Base-by-base conservation (phyloP, 1,140 invertebrate genomes). In the Zelostemma sp. region DNA sequence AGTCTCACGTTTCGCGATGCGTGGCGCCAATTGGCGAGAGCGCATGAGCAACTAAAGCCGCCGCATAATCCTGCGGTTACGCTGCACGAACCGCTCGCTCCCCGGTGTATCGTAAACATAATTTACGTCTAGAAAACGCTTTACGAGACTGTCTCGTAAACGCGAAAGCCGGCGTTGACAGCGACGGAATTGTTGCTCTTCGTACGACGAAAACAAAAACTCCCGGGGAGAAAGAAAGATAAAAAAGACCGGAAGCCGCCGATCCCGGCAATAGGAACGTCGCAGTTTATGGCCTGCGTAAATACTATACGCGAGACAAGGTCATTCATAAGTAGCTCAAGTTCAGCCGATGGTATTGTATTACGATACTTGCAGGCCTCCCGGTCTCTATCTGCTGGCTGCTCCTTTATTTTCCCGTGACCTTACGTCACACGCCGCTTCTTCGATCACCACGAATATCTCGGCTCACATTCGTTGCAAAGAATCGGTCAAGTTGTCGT, bases 311-410 rank as follows among this genome's bases (percentile, higher is more conserved):
- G 63, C 53, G 68, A 76, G 74, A 74, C 81, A 83, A 83, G 79
- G 79, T 78, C 80, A 75, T 72, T 72, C 73, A 72, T 79, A 80
- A 83, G 75, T 81, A 78, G 81, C 76, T 80, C 80, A 81, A 83
- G 79, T 80, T 81, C 79, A 80, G 61, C 71, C 76, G 73, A 78
- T 76, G 75, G 70, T 80, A 80, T 83, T 77, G 79, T 80, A 80
- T 81, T 77, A 80, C 78, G 72, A 80, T 80, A 77, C 70, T 45
- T 62, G 55, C 54, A 46, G 38, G 54, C 17, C 53, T 71, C 65
- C 49, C 57, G 54, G 45, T 56, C 47, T 68, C 55, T 61, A 35
- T 69, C 66, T 60, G 31, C 53, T 49, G 54, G 43, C 60, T 72
- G 54, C 53, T 56, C 63, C 51, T 70, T 62, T 62, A 62, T 64